Conservation (phyloP, 2,797 vertebrate genomes). For the Psittacula echo region DNA sequence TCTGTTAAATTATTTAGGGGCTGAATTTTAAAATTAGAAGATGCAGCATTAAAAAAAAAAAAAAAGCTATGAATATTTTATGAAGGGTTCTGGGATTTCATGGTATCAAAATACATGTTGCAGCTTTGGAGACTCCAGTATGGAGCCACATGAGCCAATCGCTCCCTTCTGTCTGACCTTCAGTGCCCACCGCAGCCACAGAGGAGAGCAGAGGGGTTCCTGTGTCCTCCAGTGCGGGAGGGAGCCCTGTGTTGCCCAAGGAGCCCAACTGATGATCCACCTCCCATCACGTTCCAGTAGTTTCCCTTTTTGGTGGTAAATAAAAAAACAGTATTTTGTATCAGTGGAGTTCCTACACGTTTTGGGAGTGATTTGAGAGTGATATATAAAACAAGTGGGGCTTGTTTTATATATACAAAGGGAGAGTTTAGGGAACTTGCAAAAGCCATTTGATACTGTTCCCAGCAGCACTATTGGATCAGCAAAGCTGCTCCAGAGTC, state of each 20-base stretch:
- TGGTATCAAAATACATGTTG: slow-evolving; percentile 8
- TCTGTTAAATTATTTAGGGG: slow-evolving; percentile 71
- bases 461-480: background rate
- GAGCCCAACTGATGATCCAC: background rate
- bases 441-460: background rate
- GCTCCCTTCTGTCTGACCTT: rapidly evolving
- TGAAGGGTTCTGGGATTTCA: slow-evolving; percentile 57
- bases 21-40: slow-evolving; percentile 70
- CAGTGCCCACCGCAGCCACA: background rate
- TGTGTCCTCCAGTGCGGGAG: rapidly evolving
- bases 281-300: rapidly evolving
- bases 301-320: background rate
- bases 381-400: background rate
- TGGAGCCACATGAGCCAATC: background rate
- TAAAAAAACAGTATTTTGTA: background rate
- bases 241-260: background rate
- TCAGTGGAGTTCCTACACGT: background rate
- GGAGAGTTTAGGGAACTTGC: background rate
- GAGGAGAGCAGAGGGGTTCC: background rate
- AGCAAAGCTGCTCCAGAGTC: background rate
- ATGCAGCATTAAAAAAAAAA: slow-evolving; percentile 24
- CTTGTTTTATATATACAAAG: background rate
- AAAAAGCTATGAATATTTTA: slow-evolving; percentile 57
- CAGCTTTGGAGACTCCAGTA: slow-evolving; percentile 33
- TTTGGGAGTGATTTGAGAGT: background rate